Percentiles rank a stretch among this genome's conserved stretches.
Evolutionary conservation across 2,113 vertebrate genomes (phyloP).

Genomic region (Sceloporus tristichus): DNA sequence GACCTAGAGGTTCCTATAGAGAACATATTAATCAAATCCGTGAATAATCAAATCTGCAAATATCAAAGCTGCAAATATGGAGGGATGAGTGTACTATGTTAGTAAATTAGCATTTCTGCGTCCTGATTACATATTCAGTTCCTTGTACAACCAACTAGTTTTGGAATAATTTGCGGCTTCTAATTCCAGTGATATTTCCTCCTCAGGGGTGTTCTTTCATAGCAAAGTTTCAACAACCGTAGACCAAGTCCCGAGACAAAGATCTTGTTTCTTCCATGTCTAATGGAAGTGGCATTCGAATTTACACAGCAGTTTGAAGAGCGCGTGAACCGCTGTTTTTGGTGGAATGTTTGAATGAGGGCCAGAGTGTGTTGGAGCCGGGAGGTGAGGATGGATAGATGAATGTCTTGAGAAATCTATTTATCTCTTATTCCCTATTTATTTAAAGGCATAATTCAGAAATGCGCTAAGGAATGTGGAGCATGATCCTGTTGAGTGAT

Average conservation of each 20-base stretch:
- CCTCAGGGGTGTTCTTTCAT: conserved; percentile 62
- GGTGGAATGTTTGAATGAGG: conserved; percentile 53
- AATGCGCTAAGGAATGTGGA: not conserved
- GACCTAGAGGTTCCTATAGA: too few species aligned
- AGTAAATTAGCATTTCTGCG: not conserved
- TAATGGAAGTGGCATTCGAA: conserved; percentile 59
- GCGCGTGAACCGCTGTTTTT: conserved; percentile 45
- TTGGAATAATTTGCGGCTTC: conserved; percentile 69
- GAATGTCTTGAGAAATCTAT: conserved; percentile 1
- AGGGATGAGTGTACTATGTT: not conserved
- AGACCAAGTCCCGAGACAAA: conserved; percentile 48
- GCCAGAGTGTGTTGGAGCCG: conserved; percentile 52
- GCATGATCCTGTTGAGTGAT: not conserved
- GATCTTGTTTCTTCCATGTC: conserved; percentile 69
- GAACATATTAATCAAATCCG: too few species aligned
- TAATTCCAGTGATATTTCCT: conserved; percentile 68
- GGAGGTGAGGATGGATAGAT: conserved; percentile 16
- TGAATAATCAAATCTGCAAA: too few species aligned
- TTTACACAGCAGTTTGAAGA: conserved; percentile 56
- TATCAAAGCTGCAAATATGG: too few species aligned
- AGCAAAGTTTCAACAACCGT: conserved; percentile 69
- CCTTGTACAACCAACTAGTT: not conserved
- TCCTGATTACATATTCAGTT: not conserved
- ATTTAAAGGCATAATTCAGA: conserved; percentile 27
- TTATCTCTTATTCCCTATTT: conserved; percentile 23